These are phyloP conservation scores for Araneus ventricosus DNA, from an alignment of 1,140 invertebrate genomes.

Conservation along the genomic window DNA sequence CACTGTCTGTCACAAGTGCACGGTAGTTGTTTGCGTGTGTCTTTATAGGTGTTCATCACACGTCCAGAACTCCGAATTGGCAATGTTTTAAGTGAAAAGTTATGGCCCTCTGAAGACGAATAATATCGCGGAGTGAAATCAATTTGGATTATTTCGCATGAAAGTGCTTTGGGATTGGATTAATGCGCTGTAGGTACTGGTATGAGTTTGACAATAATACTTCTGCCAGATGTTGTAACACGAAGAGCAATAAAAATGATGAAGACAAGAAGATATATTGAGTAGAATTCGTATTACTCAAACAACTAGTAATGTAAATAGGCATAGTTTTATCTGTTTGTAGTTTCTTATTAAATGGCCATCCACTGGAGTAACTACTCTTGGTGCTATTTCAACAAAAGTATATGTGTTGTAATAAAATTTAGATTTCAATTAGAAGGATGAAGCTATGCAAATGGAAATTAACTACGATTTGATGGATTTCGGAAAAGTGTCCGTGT, in stretches of 20 bases:
- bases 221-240: not conserved
- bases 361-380: too few relatives aligned
- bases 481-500: too few relatives aligned
- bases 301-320: too few relatives aligned
- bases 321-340: too few relatives aligned
- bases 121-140: not conserved
- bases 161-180: not conserved
- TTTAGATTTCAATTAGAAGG: too few relatives aligned
- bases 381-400: too few relatives aligned
- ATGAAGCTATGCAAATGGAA: too few relatives aligned
- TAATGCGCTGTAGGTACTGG: not conserved
- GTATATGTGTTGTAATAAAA: too few relatives aligned
- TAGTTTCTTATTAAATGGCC: too few relatives aligned
- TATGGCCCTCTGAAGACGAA: not conserved
- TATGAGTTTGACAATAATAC: not conserved
- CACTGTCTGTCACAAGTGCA: not conserved
- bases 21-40: not conserved
- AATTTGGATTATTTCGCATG: slow-evolving; percentile 4
- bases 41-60: slow-evolving; percentile 24
- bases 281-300: not conserved
- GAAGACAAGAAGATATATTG: not conserved
- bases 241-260: not conserved
- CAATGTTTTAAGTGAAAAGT: slow-evolving; percentile 9
- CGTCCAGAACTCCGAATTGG: not conserved
- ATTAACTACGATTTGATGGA: too few relatives aligned